Base-by-base conservation (phyloP, 2,797 vertebrate species). In the Atherinosoma microstoma region DNA sequence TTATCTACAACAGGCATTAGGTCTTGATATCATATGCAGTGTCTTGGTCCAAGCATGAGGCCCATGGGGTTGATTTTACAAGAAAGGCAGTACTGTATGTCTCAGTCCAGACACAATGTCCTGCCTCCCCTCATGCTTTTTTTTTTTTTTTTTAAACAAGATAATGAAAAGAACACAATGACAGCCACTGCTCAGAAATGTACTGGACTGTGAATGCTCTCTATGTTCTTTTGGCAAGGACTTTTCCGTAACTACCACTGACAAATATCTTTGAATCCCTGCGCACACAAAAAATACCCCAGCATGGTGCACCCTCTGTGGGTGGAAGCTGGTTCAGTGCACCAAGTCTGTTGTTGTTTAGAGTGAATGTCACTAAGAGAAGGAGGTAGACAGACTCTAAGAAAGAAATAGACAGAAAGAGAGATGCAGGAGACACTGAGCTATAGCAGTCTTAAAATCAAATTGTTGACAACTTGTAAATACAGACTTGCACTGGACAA, bases 1-100 rank as follows among this genome's bases (percentile, higher is more conserved):
- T 93, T 91, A 92, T 91, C 85, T 89, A 73, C 78, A 74, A 74
- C 78, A 80, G 77, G 71, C 91, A 91, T 87, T 87, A 82, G 82
- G 82, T 86, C 82, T 87, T 88, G 84, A 86, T 86, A 85, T 88
- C 87, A 83, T 79, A 76, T 75, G 78, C 81, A 73, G 70, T 60
- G 74, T 73, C 61, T 79, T 57, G 68, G 67, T 84, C 73, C 68
- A 67, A 77, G 82, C 70, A 76, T 79, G 77, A 73, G 68, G 80
- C 76, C 82, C 76, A 70, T 42, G 35, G 74, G 64, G 75, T 74
- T 69, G 67, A 79, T 70, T 67, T 83, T 89, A 79, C 58, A 72
- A 69, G 70, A 73, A 67, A 70, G 63, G 64, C 82, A 67, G 24
- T 27, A 27, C 24, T 27, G 67, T 66, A 70, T 75, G 86, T 87